Evolutionary conservation across 92 coral and sea anemone species (phyloP), one percentile per base, ranked within the genome.

Genomic region (Virgularia gustaviana): DNA sequence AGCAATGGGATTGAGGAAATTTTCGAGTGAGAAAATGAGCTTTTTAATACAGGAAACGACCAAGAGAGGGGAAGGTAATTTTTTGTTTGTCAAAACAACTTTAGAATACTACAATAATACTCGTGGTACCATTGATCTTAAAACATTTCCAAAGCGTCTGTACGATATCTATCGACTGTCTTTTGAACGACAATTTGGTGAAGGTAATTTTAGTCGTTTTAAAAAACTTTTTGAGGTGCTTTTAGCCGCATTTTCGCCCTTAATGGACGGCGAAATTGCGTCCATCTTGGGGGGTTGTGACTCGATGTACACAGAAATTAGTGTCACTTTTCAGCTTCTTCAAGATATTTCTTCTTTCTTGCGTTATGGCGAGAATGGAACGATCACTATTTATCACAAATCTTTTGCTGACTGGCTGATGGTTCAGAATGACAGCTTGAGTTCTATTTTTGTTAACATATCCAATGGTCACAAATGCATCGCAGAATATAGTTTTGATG

Each of bases 381-480:
- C 86, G 6, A 63, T 82, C 15, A 77, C 77, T 10, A 57, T 82
- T 19, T 82, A 77, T 63, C 86, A 77, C 31, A 53, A 87, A 79
- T 20, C 82, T 64, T 49, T 61, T 76, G 59, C 84, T 52, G 23
- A 36, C 49, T 88, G 96, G 96, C 58, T 88, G 2, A 83, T 85
- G 8, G 64, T 78, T 37, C 43, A 70, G 10, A 68, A 59, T 20
- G 74, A 87, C 45, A 41, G 62, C 36, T 85, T 80, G 0, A 64
- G 79, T 24, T 55, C 64, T 10, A 85, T 57, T 51, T 82, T 68
- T 37, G 85, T 88, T 2, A 74, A 78, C 39, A 77, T 61, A 25
- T 60, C 43, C 30, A 77, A 49, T 8, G 96, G 96, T 56, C 85
- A 83, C 45, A 35, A 55, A 9, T 52, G 70, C 29, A 54, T 85